Conservation (phyloP, 2,888 invertebrate species). For the Plutella xylostella region DNA sequence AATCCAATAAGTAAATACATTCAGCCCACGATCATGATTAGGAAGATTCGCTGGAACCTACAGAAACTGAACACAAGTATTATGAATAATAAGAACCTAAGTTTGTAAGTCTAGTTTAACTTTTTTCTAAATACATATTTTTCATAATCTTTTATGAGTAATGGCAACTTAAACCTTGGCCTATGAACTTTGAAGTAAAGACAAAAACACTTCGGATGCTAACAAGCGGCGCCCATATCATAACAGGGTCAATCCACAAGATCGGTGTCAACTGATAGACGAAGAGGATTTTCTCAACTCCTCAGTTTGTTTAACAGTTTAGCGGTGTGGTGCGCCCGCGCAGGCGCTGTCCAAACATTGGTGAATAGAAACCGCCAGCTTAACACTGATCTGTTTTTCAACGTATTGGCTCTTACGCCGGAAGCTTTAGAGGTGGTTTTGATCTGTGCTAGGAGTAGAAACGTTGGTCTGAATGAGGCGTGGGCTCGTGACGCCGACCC, state of each 20-base stretch:
- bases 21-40: no score
- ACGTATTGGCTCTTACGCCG: background rate
- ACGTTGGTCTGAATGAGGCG: background rate
- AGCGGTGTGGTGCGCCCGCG: constrained; percentile 38
- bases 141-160: no score
- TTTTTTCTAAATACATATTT: no score
- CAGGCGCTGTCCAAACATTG: constrained; percentile 44
- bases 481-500: constrained; percentile 52
- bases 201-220: constrained; percentile 11
- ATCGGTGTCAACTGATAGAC: constrained; percentile 36
- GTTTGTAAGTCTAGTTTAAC: no score
- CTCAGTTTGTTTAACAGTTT: constrained; percentile 47
- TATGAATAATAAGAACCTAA: no score
- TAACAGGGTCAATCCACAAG: no score
- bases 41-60: no score
- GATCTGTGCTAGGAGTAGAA: background rate
- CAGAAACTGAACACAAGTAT: no score
- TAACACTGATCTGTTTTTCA: no score
- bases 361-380: background rate
- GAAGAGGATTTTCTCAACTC: constrained; percentile 31
- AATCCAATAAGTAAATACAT: no score
- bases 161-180: no score
- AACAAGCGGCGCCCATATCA: constrained; percentile 6
- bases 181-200: constrained; percentile 21
- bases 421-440: background rate